Evolutionary conservation across 2,797 vertebrate species (phyloP).

Genomic region (Coregonus suidteri): DNA sequence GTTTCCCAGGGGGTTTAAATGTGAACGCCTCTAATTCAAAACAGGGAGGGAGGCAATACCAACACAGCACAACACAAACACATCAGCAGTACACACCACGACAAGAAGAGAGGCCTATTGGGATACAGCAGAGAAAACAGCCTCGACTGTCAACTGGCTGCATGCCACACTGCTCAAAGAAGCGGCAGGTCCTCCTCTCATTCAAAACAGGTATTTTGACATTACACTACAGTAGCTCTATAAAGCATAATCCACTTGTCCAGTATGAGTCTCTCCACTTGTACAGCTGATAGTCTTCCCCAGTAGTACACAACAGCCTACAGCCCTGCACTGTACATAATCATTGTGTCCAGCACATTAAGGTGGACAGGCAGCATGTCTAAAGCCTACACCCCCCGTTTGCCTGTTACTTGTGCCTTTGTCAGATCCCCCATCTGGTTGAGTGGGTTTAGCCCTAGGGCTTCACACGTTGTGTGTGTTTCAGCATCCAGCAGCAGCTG

Average conservation of each 20-base stretch:
- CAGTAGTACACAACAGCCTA: slow-evolving; percentile 4
- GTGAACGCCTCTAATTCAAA: slow-evolving; percentile 62
- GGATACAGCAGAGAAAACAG: not conserved
- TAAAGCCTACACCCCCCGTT: not conserved
- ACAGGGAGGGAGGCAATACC: slow-evolving; percentile 55
- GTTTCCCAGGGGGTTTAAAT: slow-evolving; percentile 59
- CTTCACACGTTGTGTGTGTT: slow-evolving; percentile 25
- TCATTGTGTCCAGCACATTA: not conserved
- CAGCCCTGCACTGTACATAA: not conserved
- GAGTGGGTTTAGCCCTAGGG: slow-evolving; percentile 56
- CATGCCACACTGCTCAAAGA: slow-evolving; percentile 1
- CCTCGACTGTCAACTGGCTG: not conserved
- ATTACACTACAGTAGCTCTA: not conserved
- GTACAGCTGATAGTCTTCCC: not conserved
- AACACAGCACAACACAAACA: slow-evolving; percentile 69
- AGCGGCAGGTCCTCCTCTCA: not conserved
- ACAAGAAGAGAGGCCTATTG: not conserved
- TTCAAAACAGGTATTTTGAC: slow-evolving; percentile 5
- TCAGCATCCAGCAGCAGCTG: not conserved
- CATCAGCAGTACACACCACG: not conserved
- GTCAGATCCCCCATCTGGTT: slow-evolving; percentile 49
- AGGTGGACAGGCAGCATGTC: not conserved
- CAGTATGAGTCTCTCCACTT: not conserved
- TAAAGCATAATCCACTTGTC: slow-evolving; percentile 10
- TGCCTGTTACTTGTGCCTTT: slow-evolving; percentile 19